Conservation (phyloP, 2,113 vertebrate genomes). For the Gavia stellata region DNA sequence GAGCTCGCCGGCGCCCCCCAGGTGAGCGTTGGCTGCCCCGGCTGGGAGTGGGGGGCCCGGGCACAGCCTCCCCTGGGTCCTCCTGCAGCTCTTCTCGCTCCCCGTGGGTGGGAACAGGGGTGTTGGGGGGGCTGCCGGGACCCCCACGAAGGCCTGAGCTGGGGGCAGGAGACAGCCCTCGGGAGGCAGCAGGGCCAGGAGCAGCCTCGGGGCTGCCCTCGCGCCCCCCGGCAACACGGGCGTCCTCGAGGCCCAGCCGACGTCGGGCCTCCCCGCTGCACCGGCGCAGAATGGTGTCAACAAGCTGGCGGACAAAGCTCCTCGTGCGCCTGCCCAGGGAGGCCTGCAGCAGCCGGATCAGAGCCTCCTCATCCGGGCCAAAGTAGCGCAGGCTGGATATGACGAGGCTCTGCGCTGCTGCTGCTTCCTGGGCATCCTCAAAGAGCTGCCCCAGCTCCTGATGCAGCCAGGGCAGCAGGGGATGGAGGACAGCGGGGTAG, state of each 20-base stretch:
- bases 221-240: neutral
- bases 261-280: neutral
- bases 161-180: neutral
- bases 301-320: neutral
- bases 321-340: neutral
- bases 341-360: neutral
- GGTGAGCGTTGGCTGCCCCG: rapidly evolving
- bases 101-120: neutral
- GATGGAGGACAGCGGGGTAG: neutral
- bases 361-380: neutral
- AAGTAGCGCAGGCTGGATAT: neutral
- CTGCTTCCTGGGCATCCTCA: neutral
- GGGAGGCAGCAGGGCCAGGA: neutral
- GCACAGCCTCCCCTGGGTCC: too few species aligned
- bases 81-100: too few species aligned
- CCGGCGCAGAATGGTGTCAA: rapidly evolving
- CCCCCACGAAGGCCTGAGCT: neutral
- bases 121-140: rapidly evolving
- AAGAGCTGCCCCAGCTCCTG: neutral
- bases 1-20: rapidly evolving
- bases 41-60: neutral
- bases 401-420: neutral
- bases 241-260: rapidly evolving
- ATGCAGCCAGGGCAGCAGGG: neutral
- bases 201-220: neutral